Evolutionary conservation across 2,113 vertebrate species (phyloP).

Genomic region (Ranitomeya variabilis): DNA sequence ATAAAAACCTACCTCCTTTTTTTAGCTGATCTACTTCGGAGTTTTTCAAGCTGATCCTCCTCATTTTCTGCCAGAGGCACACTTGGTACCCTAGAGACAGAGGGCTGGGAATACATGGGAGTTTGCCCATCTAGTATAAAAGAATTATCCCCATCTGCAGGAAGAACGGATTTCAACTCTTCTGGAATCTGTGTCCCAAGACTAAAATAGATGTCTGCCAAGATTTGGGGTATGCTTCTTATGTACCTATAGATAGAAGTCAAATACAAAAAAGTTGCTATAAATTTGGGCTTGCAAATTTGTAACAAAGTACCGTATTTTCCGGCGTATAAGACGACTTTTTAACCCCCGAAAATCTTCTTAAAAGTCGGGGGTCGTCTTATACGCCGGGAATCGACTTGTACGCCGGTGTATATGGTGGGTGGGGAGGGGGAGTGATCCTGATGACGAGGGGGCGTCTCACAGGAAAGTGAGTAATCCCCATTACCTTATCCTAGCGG

Average conservation of each 20-base stretch:
- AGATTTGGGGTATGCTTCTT: slow-evolving; percentile 76
- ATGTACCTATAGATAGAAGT: slow-evolving; percentile 74
- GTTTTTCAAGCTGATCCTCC: slow-evolving; percentile 76
- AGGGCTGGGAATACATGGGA: slow-evolving; percentile 67
- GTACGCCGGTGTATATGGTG: too few relatives aligned
- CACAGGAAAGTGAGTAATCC: too few relatives aligned
- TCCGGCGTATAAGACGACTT: too few relatives aligned
- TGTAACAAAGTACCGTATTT: not conserved
- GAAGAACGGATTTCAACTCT: slow-evolving; percentile 81
- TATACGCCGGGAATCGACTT: too few relatives aligned
- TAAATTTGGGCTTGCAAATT: not conserved
- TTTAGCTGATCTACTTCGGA: slow-evolving; percentile 82
- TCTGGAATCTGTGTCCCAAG: slow-evolving; percentile 86
- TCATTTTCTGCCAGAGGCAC: slow-evolving; percentile 63
- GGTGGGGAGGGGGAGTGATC: too few relatives aligned
- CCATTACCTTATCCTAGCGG: too few relatives aligned
- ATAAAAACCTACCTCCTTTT: slow-evolving; percentile 78
- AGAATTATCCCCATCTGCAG: slow-evolving; percentile 89
- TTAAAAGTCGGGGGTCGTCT: too few relatives aligned
- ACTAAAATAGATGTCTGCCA: slow-evolving; percentile 85
- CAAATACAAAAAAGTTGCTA: not conserved
- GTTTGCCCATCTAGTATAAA: slow-evolving; percentile 79
- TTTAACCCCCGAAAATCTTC: too few relatives aligned
- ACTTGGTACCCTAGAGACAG: slow-evolving; percentile 64
- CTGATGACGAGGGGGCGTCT: too few relatives aligned